Evolutionary conservation across 1,140 invertebrate genomes (phyloP).

Genomic region (Gyrodactylus salaris): DNA sequence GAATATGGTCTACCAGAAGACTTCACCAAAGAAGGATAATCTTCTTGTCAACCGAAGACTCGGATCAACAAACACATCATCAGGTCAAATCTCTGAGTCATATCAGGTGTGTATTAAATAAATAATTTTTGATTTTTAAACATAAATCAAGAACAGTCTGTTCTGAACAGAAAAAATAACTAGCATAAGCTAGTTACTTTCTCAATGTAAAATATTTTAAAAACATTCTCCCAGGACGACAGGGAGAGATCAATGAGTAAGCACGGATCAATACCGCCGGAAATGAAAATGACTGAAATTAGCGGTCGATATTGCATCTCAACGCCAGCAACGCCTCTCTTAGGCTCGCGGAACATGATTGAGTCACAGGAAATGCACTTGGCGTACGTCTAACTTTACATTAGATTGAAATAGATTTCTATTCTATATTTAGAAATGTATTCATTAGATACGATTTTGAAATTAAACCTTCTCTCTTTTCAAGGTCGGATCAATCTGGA

Average conservation of each 20-base stretch:
- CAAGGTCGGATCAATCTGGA: no score
- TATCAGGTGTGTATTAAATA: no score
- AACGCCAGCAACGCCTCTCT: background rate
- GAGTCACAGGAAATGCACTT: no score
- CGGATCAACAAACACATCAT: background rate
- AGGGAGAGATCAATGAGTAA: background rate
- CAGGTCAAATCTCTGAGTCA: background rate
- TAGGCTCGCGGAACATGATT: background rate
- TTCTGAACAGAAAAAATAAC: background rate
- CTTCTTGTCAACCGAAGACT: background rate
- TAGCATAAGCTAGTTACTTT: background rate
- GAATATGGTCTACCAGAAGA: background rate
- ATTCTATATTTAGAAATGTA: no score
- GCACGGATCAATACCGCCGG: background rate
- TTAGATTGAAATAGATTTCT: no score
- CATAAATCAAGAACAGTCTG: background rate
- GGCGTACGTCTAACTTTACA: no score
- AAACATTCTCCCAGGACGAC: no score
- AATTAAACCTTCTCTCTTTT: no score
- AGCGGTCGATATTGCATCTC: background rate
- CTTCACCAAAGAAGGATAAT: background rate
- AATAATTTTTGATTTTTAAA: background rate
- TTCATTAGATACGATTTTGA: no score
- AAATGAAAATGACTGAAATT: background rate
- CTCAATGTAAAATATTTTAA: background rate